Base-by-base conservation (phyloP, 2,888 invertebrate species). In the Candidula unifasciata region DNA sequence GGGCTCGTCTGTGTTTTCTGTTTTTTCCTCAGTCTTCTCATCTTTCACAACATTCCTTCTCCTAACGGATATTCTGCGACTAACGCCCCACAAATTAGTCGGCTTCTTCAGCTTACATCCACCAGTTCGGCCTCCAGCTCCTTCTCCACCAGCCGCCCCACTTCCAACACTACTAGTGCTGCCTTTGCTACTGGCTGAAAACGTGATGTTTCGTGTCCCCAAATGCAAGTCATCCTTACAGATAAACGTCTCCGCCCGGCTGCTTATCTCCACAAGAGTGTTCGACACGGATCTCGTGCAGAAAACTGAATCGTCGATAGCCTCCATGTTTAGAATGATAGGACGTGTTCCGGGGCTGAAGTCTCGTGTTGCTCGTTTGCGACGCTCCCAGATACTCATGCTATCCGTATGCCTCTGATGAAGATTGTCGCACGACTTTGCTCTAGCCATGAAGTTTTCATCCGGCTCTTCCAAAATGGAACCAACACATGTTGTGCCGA, bases 311-410 rank as follows among this genome's bases (percentile, higher is more conserved):
- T 80, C 80, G 54, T 84, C 84, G 1, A 76, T 76, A 10, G 84
- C 21, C 27, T 84, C 84, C 6, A 84, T 84, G n/a, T 84, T 84
- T 3, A 84, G 69, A 1, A 84, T 52, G 13, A 84, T 84, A 2
- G 84, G 84, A 3, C 80, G 71, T 8, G 84, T 84, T 3, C 84
- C 84, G 5, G 79, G 84, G 27, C 68, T 66, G 35, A 84, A 80
- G 24, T 68, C 74, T 10, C 80, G 33, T 10, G 80, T 78, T 2
- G 78, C 54, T 5, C 74, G 64, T 54, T 80, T 80, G 18, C 84
- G 66, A 10, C 84, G 74, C 27, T 84, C 84, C 84, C 84, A 84
- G n/a, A 84, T 78, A 35, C 71, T 83, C 71, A 83, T 80, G 24
- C 21, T 35, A 3, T 66, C 74, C 24, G 1, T 57, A 1, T 74